Conservation (phyloP, 2,113 vertebrate genomes). For the Xiphorhynchus elegans region DNA sequence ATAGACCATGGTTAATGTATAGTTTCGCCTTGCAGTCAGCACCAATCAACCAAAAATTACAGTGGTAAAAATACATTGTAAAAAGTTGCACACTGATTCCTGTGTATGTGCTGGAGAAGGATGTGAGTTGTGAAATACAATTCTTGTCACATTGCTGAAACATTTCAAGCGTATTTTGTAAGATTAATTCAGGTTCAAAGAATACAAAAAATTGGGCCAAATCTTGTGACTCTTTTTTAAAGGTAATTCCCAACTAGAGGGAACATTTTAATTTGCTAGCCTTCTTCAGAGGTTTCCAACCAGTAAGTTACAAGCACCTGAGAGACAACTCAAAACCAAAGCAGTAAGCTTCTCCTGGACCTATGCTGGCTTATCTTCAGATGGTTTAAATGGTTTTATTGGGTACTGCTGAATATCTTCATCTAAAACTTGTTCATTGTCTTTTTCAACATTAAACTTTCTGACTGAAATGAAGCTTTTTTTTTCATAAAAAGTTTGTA, state of each 20-base stretch:
- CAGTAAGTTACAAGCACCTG: neutral
- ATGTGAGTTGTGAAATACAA: neutral
- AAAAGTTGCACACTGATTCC: neutral
- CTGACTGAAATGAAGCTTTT: neutral
- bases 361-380: neutral
- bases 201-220: neutral
- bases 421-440: neutral
- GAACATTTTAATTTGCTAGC: neutral
- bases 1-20: neutral
- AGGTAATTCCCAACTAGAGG: neutral
- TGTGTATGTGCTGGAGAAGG: neutral
- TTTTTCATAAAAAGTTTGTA: neutral
- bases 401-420: neutral
- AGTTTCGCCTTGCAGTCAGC: neutral
- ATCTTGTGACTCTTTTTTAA: neutral
- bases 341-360: neutral
- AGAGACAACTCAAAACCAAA: neutral
- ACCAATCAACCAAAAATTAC: neutral
- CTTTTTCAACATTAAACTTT: neutral
- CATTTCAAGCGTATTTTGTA: neutral
- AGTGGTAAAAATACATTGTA: neutral
- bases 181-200: neutral
- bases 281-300: neutral
- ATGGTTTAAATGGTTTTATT: neutral
- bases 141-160: neutral